Percentiles rank a stretch among this genome's conserved stretches.
These are phyloP conservation scores for Luscinia megarhynchos DNA, from an alignment of 2,797 vertebrate species.

Conservation along the genomic window DNA sequence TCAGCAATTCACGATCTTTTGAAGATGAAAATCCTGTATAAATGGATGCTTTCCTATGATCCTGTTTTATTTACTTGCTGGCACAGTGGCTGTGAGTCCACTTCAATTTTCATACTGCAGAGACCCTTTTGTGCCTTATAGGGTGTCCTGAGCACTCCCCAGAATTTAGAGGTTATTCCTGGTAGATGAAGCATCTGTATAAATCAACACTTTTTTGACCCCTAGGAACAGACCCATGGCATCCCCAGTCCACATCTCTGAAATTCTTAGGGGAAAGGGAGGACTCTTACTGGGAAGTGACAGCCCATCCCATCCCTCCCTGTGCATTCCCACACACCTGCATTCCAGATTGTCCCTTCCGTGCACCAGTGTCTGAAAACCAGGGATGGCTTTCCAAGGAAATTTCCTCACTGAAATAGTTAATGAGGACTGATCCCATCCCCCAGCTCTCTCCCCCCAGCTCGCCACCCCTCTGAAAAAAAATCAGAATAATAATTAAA, in stretches of 20 bases:
- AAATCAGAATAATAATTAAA: conserved; percentile 96
- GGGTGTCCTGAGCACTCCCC: background rate
- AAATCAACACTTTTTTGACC: background rate
- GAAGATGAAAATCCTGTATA: background rate
- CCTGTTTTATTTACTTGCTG: background rate
- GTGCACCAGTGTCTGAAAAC: background rate
- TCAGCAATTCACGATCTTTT: background rate
- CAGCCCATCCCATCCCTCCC: background rate
- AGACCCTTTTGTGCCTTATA: background rate
- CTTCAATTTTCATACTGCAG: background rate
- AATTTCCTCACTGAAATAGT: conserved; percentile 58
- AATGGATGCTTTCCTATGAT: background rate
- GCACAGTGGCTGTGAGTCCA: background rate
- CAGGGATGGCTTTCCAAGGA: background rate
- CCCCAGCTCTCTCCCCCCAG: conserved; percentile 19
- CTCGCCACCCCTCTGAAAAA: conserved; percentile 68
- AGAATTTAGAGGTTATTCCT: background rate
- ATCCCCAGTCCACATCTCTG: background rate
- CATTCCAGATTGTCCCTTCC: background rate
- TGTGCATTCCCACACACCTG: background rate
- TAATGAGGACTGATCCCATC: conserved; percentile 63
- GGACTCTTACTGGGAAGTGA: background rate
- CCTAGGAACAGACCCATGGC: background rate
- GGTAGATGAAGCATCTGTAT: background rate
- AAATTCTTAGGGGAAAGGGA: background rate